Base-by-base conservation (phyloP, 2,797 vertebrate species). In the Tympanoctomys barrerae region DNA sequence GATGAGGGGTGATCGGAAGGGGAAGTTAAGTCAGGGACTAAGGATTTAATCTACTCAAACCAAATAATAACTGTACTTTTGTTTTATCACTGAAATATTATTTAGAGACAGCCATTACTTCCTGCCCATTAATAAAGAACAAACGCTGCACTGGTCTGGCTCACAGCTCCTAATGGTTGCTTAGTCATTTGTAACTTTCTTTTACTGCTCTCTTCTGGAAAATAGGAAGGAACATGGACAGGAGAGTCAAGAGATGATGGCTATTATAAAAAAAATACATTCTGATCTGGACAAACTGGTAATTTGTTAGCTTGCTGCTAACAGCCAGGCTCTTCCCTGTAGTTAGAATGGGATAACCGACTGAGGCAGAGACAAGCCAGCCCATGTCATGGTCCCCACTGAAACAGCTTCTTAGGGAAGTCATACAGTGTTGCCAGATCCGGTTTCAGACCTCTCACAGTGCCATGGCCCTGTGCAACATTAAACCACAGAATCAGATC, bases 101-200 rank as follows among this genome's bases (percentile, higher is more conserved):
- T 10, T 28, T 71, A 73, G 57, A 70, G 42, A 85, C 8, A 73
- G 66, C 62, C 46, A 62, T 0, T 8, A 73, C 64, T 92, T 57
- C n/a, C 54, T 46, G 21, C 19, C 26, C 24, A 49, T 91, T 61
- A 62, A 46, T 46, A 57, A 91, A 57, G 84, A 96, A 93, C 94
- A 96, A 96, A 96, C 91, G 78, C 52, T 4, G 96, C 88, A 83
- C 89, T 86, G 24, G 88, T 94, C 57, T 75, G 91, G 89, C 87
- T 96, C 84, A 77, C 75, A 54, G 84, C 77, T 62, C 75, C 78
- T 66, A 57, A 31, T 61, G 95, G 85, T 89, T 71, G 61, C 73
- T 88, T 64, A 61, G 12, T 92, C 79, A 75, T 83, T 94, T 78
- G 49, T 33, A 80, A 81, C 62, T 83, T 91, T 90, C 57, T 93